Base-by-base conservation (phyloP, 2,888 invertebrate species). In the Drosophila mayaguana region DNA sequence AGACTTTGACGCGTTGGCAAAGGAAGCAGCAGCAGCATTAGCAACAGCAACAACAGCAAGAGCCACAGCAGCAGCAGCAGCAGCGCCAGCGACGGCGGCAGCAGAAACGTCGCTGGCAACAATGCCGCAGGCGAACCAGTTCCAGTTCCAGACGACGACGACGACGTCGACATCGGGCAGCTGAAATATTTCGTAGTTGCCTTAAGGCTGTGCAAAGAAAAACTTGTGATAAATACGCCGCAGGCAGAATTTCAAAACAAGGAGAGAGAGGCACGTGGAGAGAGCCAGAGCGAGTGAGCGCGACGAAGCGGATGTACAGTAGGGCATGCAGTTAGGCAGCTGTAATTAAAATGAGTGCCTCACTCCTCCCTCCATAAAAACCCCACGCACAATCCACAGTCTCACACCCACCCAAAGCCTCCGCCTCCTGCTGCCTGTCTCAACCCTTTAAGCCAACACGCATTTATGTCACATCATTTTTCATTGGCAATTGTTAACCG, bases 161-260 rank as follows among this genome's bases (percentile, higher is more conserved):
- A 11, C 28, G 48, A 28, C 48, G 48, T 7, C 48, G 28, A 50
- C 46, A n/a, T 73, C 77, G 76, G 70, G 75, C 80, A 81, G 83
- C 88, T 81, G 82, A 85, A 88, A 91, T 91, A 92, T 91, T 91
- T 91, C 88, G 78, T 78, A 78, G 79, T 78, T 79, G 81, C 68
- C 92, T 68, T 22, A 22, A 59, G 81, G 91, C 89, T 55, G 78
- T 79, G 84, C 89, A 91, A 91, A 91, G 92, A 91, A 92, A 92
- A 91, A 92, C 92, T 91, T 91, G 91, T 92, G 92, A 91, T 92
- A 91, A 92, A 92, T 91, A 91, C 73, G 83, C 91, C 85, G 18
- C 51, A n/a, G 69, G 91, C 62, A 40, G 65, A 83, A 90, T 91
- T 90, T 91, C 91, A 91, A 91, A 91, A 90, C 91, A 91, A 83